Evolutionary conservation across 2,113 vertebrate species (phyloP).

Genomic region (Piaya cayana): DNA sequence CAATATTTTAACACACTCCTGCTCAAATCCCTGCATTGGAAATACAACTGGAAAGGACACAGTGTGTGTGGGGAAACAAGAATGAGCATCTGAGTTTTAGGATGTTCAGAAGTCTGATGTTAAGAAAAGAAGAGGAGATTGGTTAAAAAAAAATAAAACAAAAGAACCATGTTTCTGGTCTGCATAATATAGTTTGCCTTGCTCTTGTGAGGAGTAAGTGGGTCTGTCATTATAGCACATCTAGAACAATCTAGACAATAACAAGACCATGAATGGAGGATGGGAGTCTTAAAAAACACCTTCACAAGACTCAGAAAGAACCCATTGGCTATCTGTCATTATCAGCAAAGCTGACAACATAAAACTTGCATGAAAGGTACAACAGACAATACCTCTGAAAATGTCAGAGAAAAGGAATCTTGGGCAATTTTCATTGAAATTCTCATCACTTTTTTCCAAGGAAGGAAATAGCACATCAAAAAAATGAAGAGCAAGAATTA

Average conservation of each 20-base stretch:
- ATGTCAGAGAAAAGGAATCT: background rate
- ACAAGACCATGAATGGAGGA: background rate
- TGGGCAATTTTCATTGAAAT: background rate
- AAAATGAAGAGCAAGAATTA: background rate
- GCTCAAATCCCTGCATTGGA: background rate
- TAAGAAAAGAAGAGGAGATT: background rate
- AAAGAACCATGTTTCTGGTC: background rate
- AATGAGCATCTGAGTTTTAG: background rate
- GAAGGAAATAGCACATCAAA: background rate
- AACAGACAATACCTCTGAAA: background rate
- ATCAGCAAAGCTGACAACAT: background rate
- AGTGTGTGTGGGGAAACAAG: rapidly evolving
- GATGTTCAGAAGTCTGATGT: background rate
- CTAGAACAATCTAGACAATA: background rate
- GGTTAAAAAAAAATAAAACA: background rate
- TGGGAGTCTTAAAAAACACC: background rate
- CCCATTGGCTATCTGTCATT: background rate
- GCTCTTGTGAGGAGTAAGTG: background rate
- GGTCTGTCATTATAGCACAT: background rate
- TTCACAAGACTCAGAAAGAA: background rate
- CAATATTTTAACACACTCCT: background rate
- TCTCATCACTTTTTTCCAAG: background rate
- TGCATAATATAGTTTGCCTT: background rate
- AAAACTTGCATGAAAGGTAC: background rate
- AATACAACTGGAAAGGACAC: background rate